phyloP scores from a whole-genome alignment of 2,797 vertebrate genomes.

The Hafferia zeledoni region DNA sequence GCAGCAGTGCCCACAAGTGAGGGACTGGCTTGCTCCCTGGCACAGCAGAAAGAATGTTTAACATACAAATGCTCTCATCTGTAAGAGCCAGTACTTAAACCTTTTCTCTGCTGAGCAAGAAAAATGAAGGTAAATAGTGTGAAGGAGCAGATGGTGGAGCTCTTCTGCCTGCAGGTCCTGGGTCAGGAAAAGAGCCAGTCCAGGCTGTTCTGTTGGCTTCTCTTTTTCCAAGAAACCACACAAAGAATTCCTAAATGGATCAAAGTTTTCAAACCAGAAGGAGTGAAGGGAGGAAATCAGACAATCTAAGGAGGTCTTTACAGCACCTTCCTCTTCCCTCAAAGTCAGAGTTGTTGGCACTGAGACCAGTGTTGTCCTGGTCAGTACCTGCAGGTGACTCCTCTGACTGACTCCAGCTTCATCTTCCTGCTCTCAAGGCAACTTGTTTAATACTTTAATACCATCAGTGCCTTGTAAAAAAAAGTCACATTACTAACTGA shows the following conservation, averaged over 20 bases:
- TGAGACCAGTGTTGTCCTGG: not conserved
- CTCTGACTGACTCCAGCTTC: not conserved
- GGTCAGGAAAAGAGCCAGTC: not conserved
- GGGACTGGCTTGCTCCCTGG: not conserved
- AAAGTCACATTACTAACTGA: not conserved
- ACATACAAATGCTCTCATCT: not conserved
- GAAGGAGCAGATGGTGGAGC: not conserved
- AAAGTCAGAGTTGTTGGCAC: accelerated
- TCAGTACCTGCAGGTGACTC: not conserved
- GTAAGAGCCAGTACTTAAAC: not conserved
- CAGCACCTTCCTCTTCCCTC: not conserved
- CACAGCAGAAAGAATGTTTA: not conserved
- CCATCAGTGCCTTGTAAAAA: not conserved
- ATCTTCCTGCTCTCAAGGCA: not conserved
- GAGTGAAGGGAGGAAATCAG: not conserved
- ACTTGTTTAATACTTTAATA: not conserved
- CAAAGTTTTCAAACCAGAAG: not conserved
- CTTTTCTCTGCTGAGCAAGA: not conserved
- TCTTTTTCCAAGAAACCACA: not conserved
- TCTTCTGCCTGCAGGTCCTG: not conserved
- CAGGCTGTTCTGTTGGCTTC: not conserved
- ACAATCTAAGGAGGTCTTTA: not conserved
- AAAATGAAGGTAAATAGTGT: not conserved
- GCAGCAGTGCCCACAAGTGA: not conserved
- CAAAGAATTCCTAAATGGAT: not conserved